phyloP scores from a whole-genome alignment of 2,888 invertebrate species.

The Heliconius charithonia region DNA sequence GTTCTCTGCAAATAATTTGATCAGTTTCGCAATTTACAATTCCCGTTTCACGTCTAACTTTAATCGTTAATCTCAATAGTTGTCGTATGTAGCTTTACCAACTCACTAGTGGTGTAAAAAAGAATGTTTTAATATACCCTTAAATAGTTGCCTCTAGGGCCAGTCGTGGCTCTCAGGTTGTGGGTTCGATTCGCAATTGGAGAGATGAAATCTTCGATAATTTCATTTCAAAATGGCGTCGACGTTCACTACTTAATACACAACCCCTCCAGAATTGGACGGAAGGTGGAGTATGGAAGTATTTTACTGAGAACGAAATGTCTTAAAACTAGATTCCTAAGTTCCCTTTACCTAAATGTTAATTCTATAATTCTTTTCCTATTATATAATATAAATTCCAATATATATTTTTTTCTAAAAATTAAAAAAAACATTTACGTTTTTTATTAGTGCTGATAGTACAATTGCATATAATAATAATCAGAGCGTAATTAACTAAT shows the following conservation, averaged over 20 bases:
- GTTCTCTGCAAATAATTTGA: conserved; percentile 16
- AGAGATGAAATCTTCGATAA: too few relatives aligned
- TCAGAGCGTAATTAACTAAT: conserved; percentile 15
- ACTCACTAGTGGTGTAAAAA: background rate
- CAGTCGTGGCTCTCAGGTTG: background rate
- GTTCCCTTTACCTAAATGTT: too few relatives aligned
- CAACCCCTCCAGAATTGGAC: too few relatives aligned
- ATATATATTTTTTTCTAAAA: background rate
- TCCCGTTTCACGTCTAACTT: conserved; percentile 25
- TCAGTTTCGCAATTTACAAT: conserved; percentile 22
- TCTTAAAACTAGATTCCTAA: too few relatives aligned
- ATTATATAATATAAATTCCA: too few relatives aligned
- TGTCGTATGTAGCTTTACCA: conserved; percentile 4
- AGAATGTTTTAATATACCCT: background rate
- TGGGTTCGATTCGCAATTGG: too few relatives aligned
- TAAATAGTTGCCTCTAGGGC: too few relatives aligned
- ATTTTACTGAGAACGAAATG: too few relatives aligned
- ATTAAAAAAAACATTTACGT: background rate
- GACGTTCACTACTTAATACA: too few relatives aligned
- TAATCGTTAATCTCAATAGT: conserved; percentile 18
- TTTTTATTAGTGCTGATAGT: background rate
- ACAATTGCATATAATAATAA: conserved; percentile 13
- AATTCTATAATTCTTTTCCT: too few relatives aligned
- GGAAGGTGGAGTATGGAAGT: too few relatives aligned
- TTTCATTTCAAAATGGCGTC: too few relatives aligned